These are phyloP conservation scores for Drosophila lini DNA, from an alignment of 1,140 invertebrate species.

Conservation along the genomic window DNA sequence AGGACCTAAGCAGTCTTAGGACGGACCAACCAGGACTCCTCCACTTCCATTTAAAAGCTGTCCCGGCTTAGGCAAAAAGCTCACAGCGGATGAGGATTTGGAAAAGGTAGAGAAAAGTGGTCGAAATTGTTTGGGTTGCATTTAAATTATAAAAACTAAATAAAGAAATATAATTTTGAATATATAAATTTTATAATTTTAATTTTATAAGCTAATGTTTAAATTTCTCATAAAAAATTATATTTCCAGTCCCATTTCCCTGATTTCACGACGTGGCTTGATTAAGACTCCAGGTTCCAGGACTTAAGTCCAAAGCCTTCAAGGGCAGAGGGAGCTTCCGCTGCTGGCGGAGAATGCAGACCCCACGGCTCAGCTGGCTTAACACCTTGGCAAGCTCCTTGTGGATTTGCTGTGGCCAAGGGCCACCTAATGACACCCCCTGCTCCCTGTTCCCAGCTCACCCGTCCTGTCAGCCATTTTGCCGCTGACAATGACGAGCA, in stretches of 20 bases:
- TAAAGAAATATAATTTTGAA: not conserved
- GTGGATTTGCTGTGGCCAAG: constrained; percentile 64
- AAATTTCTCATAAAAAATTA: not conserved
- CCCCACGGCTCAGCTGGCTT: constrained; percentile 48
- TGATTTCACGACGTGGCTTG: not conserved
- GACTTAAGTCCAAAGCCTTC: constrained; percentile 29
- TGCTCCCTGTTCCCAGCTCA: not conserved
- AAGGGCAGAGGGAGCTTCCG: not conserved
- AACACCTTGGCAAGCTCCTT: constrained; percentile 76
- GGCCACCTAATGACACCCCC: constrained; percentile 39
- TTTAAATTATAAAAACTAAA: not conserved
- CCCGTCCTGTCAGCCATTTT: constrained; percentile 46
- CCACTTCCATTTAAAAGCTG: constrained; percentile 16
- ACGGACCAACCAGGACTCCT: constrained; percentile 4
- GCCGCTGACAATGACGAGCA: constrained; percentile 36
- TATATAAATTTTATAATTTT: too few relatives aligned
- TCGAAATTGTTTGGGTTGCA: not conserved
- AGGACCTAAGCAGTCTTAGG: constrained; percentile 21
- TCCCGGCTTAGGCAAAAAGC: constrained; percentile 24
- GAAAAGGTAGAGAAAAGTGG: not conserved
- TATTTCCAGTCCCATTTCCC: not conserved
- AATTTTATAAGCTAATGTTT: not conserved
- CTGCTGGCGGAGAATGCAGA: not conserved
- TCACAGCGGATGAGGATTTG: constrained; percentile 7
- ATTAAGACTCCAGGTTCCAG: constrained; percentile 15